phyloP scores from a whole-genome alignment of 2,113 vertebrate species.

The Thunnus thynnus region DNA sequence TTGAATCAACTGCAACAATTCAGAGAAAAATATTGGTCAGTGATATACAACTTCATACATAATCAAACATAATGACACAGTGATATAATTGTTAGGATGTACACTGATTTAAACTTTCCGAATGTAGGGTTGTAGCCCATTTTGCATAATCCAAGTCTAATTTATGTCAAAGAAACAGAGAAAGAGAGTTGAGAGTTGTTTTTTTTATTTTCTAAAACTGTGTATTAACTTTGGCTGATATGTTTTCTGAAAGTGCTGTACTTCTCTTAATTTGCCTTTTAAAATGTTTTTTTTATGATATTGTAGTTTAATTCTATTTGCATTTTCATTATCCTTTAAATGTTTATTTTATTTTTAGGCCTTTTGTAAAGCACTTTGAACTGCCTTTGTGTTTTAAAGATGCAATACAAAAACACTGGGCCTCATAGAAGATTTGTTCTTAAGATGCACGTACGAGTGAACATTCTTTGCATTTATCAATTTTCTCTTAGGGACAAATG shows the following conservation, averaged over 20 bases:
- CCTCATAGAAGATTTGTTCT: no score
- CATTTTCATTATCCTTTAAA: not conserved
- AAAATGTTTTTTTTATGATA: not conserved
- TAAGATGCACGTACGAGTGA: no score
- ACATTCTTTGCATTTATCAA: no score
- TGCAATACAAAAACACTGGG: not conserved
- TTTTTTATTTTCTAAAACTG: not conserved
- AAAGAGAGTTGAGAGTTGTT: no score
- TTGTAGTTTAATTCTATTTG: not conserved
- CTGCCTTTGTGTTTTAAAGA: conserved; percentile 4
- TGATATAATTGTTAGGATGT: not conserved
- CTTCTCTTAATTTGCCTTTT: not conserved
- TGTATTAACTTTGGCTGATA: not conserved
- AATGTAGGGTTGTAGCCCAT: not conserved
- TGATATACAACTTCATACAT: not conserved
- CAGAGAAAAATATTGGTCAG: not conserved
- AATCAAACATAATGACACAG: not conserved
- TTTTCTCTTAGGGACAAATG: no score
- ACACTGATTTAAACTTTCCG: not conserved
- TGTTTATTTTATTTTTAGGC: not conserved
- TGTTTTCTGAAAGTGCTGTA: not conserved
- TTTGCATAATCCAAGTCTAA: not conserved
- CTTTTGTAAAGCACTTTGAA: not conserved
- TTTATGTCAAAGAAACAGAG: not conserved
- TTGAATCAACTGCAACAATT: conserved; percentile 89